These are phyloP conservation scores for Cephalopachus bancanus DNA, from an alignment of 2,797 vertebrate genomes.

Conservation along the genomic window DNA sequence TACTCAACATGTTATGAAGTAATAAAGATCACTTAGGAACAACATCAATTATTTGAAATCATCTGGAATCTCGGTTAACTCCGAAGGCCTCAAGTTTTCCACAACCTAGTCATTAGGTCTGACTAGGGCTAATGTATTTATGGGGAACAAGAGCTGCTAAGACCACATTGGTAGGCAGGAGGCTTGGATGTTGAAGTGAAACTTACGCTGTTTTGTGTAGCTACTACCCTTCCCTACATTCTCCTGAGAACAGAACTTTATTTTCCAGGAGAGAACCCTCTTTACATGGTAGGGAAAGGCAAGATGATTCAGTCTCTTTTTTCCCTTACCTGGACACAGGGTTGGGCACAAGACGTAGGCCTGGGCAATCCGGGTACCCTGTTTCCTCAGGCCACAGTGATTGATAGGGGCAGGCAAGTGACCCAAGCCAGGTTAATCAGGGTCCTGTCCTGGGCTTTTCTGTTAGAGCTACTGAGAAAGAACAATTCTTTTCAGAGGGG, in stretches of 20 bases:
- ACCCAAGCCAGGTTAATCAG: neutral
- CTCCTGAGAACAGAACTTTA: neutral
- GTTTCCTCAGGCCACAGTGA: neutral
- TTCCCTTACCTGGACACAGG: neutral
- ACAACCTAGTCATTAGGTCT: neutral
- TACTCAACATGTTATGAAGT: neutral
- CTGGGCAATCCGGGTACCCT: neutral
- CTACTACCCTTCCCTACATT: neutral
- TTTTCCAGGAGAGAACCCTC: neutral
- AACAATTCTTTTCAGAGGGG: neutral
- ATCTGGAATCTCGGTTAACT: neutral
- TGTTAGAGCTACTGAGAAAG: neutral
- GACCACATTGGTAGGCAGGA: neutral
- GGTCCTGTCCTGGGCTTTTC: neutral
- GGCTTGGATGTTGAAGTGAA: neutral
- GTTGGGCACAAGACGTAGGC: neutral
- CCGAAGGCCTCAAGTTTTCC: neutral
- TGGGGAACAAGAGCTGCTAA: neutral
- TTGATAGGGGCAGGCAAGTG: neutral
- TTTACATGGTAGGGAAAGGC: neutral
- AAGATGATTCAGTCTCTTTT: neutral
- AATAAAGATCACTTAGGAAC: constrained; percentile 8
- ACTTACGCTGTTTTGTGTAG: neutral
- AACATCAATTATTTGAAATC: neutral
- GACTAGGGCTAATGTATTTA: neutral